Evolutionary conservation across 2,797 vertebrate species (phyloP), one percentile per base, ranked within the genome.

Genomic region (Balearica regulorum): DNA sequence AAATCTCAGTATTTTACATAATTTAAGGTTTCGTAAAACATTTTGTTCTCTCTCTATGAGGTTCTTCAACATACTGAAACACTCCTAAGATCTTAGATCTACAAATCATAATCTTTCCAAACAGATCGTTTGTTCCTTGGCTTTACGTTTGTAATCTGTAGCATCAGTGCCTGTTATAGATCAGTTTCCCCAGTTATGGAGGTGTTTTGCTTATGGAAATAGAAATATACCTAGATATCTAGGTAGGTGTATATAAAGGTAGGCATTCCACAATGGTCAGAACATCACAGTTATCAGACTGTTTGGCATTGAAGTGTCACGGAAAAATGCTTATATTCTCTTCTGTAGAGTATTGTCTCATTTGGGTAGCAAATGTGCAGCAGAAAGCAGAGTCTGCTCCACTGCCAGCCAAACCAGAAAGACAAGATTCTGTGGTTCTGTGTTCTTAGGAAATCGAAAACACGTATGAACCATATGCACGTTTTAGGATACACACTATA

Each of bases 21-120:
- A 95, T 94, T 96, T 93, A 95, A 92, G 68, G 29, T 96, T 96
- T 95, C 86, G 80, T 83, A 95, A 94, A 88, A 68, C 71, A 87
- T 95, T 93, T 93, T 93, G 11, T 85, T 93, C 90, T 78, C 54
- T 71, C 44, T 39, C 64, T 44, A 0, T 75, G 49, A 89, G 26
- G 31, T 77, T 60, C 83, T 89, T 80, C 86, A 95, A 62, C 54
- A 44, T 54, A 70, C 71, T 87, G 71, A 80, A 95, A 75, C 53
- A 41, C 49, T 90, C 71, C 33, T 61, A 90, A 93, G 61, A 93
- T 81, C 72, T 91, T 86, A 94, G 76, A 62, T 84, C 73, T 92
- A 75, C 85, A 70, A 91, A 91, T 61, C 46, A 61, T 90, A 72
- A 60, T 93, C 46, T 90, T 77, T 79, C 77, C 78, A 79, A 91